These are phyloP conservation scores for Sakesphorus luctuosus DNA, from an alignment of 2,113 vertebrate genomes.

Conservation along the genomic window DNA sequence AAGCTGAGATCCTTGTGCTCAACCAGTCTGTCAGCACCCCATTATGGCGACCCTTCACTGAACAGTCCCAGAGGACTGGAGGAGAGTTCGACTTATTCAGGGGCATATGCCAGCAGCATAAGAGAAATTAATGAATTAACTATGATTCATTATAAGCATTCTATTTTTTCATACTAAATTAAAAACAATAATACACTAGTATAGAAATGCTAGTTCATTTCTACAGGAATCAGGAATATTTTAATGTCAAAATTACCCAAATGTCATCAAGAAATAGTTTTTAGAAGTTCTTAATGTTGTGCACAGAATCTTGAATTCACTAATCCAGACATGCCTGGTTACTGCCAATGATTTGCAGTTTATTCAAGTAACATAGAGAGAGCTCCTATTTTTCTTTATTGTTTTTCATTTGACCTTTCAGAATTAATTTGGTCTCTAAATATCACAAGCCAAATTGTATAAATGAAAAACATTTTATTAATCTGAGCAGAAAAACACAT, in stretches of 20 bases:
- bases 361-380: neutral
- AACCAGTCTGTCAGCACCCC: too few species aligned
- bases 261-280: neutral
- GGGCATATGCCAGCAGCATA: neutral
- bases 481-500: neutral
- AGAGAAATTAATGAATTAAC: neutral
- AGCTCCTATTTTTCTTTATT: neutral
- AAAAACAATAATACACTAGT: neutral
- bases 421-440: neutral
- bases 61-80: accelerated
- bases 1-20: accelerated
- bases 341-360: neutral
- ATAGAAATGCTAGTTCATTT: neutral
- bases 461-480: neutral
- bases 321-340: neutral
- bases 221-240: neutral
- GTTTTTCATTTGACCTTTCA: neutral
- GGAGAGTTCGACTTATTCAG: neutral
- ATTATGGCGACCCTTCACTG: neutral
- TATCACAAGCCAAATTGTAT: neutral
- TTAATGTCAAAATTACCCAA: neutral
- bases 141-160: neutral
- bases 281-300: neutral
- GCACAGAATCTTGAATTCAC: neutral
- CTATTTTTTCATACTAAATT: neutral